Conservation (phyloP, 2,113 vertebrate species). For the Antidorcas marsupialis region DNA sequence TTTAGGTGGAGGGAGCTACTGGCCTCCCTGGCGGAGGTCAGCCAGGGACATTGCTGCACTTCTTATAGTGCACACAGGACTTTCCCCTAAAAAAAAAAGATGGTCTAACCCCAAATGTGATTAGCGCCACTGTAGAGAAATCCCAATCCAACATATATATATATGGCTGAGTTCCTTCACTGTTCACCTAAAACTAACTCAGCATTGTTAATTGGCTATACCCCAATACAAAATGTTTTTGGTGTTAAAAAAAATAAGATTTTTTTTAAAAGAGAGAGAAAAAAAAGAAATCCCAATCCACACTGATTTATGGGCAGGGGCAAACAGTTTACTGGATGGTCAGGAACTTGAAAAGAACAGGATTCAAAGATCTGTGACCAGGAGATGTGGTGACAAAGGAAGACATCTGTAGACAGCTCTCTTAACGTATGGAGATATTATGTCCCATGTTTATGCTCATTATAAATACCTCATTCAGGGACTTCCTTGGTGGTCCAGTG, state of each 20-base stretch:
- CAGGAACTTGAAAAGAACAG: background rate
- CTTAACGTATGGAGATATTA: accelerated
- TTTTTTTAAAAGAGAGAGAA: background rate
- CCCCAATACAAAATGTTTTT: background rate
- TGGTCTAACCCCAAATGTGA: background rate
- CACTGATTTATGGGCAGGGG: background rate
- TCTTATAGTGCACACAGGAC: background rate
- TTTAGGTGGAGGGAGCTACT: background rate
- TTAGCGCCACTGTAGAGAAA: background rate
- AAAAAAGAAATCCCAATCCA: background rate
- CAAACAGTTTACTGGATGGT: background rate
- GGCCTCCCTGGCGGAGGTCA: background rate
- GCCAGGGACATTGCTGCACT: background rate
- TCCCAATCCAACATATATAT: background rate
- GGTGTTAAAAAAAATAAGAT: background rate
- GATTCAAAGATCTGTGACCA: background rate
- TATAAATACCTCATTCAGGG: background rate
- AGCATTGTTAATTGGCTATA: background rate
- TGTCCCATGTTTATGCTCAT: background rate
- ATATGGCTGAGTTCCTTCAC: background rate
- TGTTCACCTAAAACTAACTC: background rate
- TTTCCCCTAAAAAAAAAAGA: background rate
- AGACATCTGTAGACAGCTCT: background rate
- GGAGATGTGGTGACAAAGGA: background rate
- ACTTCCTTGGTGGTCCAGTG: background rate